phyloP scores from a whole-genome alignment of 2,888 invertebrate genomes.

The Pharmacophagus antenor region DNA sequence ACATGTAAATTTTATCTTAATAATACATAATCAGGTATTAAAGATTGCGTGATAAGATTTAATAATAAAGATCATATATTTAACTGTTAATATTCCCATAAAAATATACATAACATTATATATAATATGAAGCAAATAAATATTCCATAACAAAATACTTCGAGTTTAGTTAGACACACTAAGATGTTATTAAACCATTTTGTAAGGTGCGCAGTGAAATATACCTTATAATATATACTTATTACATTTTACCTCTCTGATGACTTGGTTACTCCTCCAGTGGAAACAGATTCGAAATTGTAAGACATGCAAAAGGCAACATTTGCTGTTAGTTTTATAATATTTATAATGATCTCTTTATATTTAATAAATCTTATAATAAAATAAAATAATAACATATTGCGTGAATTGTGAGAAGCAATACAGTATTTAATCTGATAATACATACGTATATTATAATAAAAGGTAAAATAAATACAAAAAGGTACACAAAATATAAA shows the following conservation, averaged over 20 bases:
- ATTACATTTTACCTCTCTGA: constrained; percentile 75
- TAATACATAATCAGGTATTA: not conserved
- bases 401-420: constrained; percentile 12
- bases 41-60: not conserved
- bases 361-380: not conserved
- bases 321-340: constrained; percentile 69
- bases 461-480: constrained; percentile 2
- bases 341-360: constrained; percentile 36
- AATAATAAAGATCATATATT: not conserved
- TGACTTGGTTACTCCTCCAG: constrained; percentile 84
- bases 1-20: not conserved
- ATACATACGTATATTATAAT: not conserved
- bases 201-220: constrained; percentile 29
- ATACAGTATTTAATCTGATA: not conserved
- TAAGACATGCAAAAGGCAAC: constrained; percentile 86
- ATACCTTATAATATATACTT: constrained; percentile 29
- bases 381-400: constrained; percentile 6
- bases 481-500: not conserved
- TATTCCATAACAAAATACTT: not conserved
- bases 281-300: constrained; percentile 84
- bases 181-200: not conserved
- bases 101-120: not conserved
- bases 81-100: no score
- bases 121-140: not conserved
- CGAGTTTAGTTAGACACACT: not conserved